A percentile compares a stretch with the other conserved stretches of the same genome.
phyloP scores from a whole-genome alignment of 2,113 vertebrate species.

The Macquaria australasica region DNA sequence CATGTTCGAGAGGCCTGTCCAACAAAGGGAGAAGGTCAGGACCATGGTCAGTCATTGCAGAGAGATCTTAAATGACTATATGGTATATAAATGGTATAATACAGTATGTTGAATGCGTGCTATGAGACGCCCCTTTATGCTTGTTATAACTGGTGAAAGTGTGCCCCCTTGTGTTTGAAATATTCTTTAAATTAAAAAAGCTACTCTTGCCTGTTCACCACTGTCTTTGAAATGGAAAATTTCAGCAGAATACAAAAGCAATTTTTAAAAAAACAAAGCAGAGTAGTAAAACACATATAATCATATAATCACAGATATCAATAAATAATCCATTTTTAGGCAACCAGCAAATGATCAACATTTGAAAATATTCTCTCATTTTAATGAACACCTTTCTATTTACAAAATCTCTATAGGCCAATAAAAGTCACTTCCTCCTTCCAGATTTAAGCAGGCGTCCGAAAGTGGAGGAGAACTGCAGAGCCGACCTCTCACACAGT shows the following conservation, averaged over 20 bases:
- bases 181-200: background rate
- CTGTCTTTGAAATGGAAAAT: background rate
- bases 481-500: conserved; percentile 52
- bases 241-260: background rate
- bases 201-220: background rate
- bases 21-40: conserved; percentile 11
- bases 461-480: conserved; percentile 52
- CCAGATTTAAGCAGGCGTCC: conserved; percentile 56
- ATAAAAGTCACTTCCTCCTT: conserved; percentile 59
- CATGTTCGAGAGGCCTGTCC: background rate
- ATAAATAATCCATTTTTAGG: conserved; percentile 27
- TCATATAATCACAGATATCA: background rate
- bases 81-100: background rate
- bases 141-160: conserved; percentile 41
- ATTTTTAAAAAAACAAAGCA: background rate
- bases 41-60: background rate
- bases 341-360: conserved; percentile 67
- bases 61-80: background rate
- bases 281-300: background rate
- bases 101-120: background rate
- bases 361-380: conserved; percentile 28
- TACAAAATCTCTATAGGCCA: fast-evolving
- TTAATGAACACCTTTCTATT: background rate
- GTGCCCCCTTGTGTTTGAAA: conserved; percentile 66
- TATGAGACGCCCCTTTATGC: background rate